Percentiles rank a stretch among this genome's conserved stretches.
Conservation (phyloP, 2,888 invertebrate genomes). For the Patella caerulea region DNA sequence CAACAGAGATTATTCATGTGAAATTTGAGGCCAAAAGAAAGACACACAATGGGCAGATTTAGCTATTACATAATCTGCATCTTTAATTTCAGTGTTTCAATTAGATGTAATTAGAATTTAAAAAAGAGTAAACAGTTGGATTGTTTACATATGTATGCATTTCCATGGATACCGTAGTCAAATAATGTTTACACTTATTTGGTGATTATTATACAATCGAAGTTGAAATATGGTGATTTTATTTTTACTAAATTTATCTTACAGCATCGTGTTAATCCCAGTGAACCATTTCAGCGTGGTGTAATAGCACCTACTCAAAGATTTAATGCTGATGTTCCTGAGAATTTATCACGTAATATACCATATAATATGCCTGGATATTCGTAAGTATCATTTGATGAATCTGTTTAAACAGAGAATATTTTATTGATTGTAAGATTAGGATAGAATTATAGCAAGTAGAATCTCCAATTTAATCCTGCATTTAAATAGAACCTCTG, state of each 20-base stretch:
- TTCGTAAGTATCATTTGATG: conserved; percentile 23
- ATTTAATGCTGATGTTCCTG: conserved; percentile 32
- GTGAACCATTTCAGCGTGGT: conserved; percentile 37
- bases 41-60: too few species aligned
- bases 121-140: neutral
- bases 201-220: neutral
- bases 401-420: too few species aligned
- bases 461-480: too few species aligned
- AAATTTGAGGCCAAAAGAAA: too few species aligned
- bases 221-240: neutral
- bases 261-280: conserved; percentile 44
- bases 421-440: too few species aligned
- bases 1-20: too few species aligned
- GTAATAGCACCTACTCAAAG: conserved; percentile 30
- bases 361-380: conserved; percentile 32
- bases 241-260: conserved; percentile 16
- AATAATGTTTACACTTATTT: conserved; percentile 8
- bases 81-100: too few species aligned
- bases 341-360: conserved; percentile 27
- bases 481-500: too few species aligned
- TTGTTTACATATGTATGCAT: neutral
- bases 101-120: too few species aligned
- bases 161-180: neutral
- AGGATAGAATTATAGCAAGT: too few species aligned
- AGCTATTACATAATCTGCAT: too few species aligned